Percentiles rank a stretch among this genome's conserved stretches.
These are phyloP conservation scores for Dicerorhinus sumatrensis DNA, from an alignment of 2,113 vertebrate species.

Conservation along the genomic window DNA sequence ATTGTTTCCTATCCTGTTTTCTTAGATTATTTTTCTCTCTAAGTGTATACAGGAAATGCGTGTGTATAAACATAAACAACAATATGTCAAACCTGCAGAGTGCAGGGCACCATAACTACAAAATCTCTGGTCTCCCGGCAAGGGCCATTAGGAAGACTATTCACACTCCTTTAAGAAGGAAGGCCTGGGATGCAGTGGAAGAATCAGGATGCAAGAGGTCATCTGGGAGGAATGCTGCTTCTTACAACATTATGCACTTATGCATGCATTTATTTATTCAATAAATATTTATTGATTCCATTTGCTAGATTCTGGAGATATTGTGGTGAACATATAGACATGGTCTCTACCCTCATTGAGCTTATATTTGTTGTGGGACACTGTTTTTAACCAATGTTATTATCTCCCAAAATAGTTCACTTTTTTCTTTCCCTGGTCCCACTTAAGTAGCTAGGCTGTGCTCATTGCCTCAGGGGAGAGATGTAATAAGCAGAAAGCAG, in stretches of 20 bases:
- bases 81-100: background rate
- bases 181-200: background rate
- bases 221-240: background rate
- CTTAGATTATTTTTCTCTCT: background rate
- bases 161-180: background rate
- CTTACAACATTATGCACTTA: background rate
- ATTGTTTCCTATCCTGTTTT: conserved; percentile 9
- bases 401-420: background rate
- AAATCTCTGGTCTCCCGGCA: background rate
- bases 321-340: background rate
- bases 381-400: background rate
- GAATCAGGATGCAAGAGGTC: background rate
- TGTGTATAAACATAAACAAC: background rate
- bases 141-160: background rate
- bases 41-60: background rate
- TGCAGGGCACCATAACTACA: background rate
- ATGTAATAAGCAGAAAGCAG: background rate
- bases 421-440: background rate
- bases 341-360: background rate
- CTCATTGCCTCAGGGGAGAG: background rate
- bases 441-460: background rate
- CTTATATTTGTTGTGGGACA: background rate
- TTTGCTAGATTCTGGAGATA: background rate
- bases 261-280: background rate
- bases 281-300: background rate